Evolutionary conservation across 2,888 invertebrate genomes (phyloP), one percentile per base, ranked within the genome.

Genomic region (Subacronicta megacephala): DNA sequence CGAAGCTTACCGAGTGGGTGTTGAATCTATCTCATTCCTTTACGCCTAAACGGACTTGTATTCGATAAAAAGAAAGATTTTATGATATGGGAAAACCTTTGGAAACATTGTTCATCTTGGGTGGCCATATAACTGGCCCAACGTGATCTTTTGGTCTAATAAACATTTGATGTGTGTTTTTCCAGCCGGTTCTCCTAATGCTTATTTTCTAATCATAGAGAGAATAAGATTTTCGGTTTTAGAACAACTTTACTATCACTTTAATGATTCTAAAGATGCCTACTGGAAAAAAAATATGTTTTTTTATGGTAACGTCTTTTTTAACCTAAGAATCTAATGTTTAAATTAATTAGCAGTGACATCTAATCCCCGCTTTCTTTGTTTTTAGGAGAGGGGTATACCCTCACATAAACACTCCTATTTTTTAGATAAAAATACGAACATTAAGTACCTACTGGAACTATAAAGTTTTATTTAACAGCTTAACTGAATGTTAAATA

Each of bases 21-120:
- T 92, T 84, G 85, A 87, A 87, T 87, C 87, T 89, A 86, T 88
- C 83, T 86, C 85, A 85, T 89, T 83, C 81, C 82, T 80, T 83
- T 84, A 82, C 79, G 80, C 73, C 77, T 82, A 81, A 84, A 88
- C 81, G 83, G 80, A 81, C 82, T 80, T 77, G 78, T 78, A 79
- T 75, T 82, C 83, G 89, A 92, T 92, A 93, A 92, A 91, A 91
- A 88, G 84, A 76, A 73, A 90, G 93, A 93, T 93, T 93, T 93
- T 93, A 92, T 83, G 91, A 93, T 93, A 92, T 83, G 79, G 78
- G 78, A 82, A 83, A 83, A 85, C 89, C 85, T 87, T 81, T 81
- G 82, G 87, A 86, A 90, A 87, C 90, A 91, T 89, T 92, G 90
- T 92, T 88, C 93, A 80, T 86, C 92, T 89, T 93, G 93, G 93